Conservation (phyloP, 2,888 invertebrate species). For the Parnassius mnemosyne region DNA sequence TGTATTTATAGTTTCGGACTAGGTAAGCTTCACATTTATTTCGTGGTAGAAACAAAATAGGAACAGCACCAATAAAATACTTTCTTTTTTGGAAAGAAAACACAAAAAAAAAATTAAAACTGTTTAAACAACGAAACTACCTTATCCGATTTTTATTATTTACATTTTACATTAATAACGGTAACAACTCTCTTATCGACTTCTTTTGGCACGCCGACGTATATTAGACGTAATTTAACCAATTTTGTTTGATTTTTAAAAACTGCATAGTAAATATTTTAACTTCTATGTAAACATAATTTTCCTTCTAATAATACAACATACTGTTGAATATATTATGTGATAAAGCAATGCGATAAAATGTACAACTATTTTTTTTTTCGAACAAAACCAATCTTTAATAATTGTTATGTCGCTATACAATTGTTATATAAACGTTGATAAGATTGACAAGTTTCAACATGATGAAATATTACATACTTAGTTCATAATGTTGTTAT, state of each 20-base stretch:
- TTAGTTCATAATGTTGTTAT: no score
- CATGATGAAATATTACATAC: no score
- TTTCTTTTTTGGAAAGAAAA: conserved; percentile 22
- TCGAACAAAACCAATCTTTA: no score
- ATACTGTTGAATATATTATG: no score
- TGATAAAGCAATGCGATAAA: no score
- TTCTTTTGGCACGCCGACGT: conserved; percentile 21
- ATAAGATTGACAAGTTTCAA: no score
- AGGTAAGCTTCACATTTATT: conserved; percentile 18
- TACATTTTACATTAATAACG: conserved; percentile 38
- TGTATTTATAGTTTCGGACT: conserved; percentile 20
- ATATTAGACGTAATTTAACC: background rate
- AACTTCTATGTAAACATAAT: no score
- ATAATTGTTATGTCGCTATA: no score
- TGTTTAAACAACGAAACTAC: conserved; percentile 3
- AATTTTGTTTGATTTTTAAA: background rate
- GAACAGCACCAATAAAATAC: conserved; percentile 34
- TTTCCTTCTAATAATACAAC: no score
- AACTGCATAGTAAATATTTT: no score
- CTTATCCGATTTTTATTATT: conserved; percentile 30
- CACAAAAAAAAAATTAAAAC: conserved; percentile 9
- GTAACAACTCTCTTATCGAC: conserved; percentile 17
- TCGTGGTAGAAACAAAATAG: conserved; percentile 25
- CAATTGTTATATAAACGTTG: no score
- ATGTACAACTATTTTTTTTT: no score